These are phyloP conservation scores for Cordylochernes scorpioides DNA, from an alignment of 2,888 invertebrate species.

Conservation along the genomic window DNA sequence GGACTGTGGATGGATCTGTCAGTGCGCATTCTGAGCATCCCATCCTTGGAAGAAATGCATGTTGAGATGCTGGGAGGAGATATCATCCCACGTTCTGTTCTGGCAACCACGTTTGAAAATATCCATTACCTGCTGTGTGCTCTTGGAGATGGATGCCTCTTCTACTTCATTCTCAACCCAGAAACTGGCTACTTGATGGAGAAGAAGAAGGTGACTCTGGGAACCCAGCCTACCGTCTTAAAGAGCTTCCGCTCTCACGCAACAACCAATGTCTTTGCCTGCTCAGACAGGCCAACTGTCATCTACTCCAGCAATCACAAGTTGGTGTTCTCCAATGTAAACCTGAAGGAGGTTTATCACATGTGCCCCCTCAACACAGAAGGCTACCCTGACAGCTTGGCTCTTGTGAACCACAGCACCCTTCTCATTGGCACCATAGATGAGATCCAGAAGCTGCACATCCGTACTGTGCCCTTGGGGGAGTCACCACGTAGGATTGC, in stretches of 20 bases:
- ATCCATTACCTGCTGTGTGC: slow-evolving; percentile 69
- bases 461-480: slow-evolving; percentile 72
- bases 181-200: slow-evolving; percentile 46
- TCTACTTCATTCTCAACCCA: slow-evolving; percentile 65
- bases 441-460: slow-evolving; percentile 91
- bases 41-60: slow-evolving; percentile 48
- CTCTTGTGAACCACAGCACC: slow-evolving; percentile 58
- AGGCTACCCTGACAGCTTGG: slow-evolving; percentile 67
- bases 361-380: slow-evolving; percentile 92
- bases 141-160: slow-evolving; percentile 88
- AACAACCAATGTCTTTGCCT: slow-evolving; percentile 94
- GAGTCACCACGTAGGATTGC: slow-evolving; percentile 77
- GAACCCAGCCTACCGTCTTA: slow-evolving; percentile 84
- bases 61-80: slow-evolving; percentile 79
- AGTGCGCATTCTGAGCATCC: slow-evolving; percentile 53
- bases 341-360: slow-evolving; percentile 39
- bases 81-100: slow-evolving; percentile 79
- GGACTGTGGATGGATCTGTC: slow-evolving; percentile 95
- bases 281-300: slow-evolving; percentile 90
- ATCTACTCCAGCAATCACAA: slow-evolving; percentile 98
- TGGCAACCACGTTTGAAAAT: slow-evolving; percentile 79
- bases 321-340: slow-evolving; percentile 80
- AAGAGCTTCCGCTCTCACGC: slow-evolving; percentile 48
- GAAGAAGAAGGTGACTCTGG: slow-evolving; percentile 66
- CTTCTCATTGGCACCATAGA: slow-evolving; percentile 90